These are phyloP conservation scores for Heteromyza rotundicornis DNA, from an alignment of 2,888 invertebrate genomes.

Conservation along the genomic window DNA sequence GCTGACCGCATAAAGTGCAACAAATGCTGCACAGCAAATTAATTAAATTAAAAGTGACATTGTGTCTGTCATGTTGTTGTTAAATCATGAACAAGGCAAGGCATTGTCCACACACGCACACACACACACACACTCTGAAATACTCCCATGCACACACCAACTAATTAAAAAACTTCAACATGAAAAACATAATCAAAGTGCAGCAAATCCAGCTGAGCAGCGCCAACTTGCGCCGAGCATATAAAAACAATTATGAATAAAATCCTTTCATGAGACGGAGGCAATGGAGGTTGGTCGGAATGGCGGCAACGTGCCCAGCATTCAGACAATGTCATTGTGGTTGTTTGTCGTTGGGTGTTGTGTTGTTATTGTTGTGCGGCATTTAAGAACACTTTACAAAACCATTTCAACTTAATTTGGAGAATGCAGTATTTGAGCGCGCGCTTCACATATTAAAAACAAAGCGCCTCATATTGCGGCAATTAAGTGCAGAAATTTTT, in stretches of 20 bases:
- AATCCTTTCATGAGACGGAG: not conserved
- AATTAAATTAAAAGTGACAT: not conserved
- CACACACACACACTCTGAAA: conserved; percentile 4
- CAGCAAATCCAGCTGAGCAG: not conserved
- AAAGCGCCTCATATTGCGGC: conserved; percentile 29
- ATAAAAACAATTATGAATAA: not conserved
- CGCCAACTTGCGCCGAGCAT: not conserved
- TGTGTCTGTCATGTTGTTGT: not conserved
- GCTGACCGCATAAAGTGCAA: not conserved
- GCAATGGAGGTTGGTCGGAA: not conserved
- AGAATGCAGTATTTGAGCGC: no score
- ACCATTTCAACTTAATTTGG: not conserved
- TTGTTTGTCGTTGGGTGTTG: not conserved
- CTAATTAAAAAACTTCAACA: not conserved
- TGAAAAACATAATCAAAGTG: not conserved
- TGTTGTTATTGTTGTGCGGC: not conserved
- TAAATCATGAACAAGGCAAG: not conserved
- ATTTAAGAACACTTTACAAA: not conserved
- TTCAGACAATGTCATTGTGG: not conserved
- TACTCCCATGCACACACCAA: no score
- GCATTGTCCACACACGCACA: not conserved
- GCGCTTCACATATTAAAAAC: conserved; percentile 3
- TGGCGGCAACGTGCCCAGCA: no score
- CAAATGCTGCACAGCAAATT: not conserved
- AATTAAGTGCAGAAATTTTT: conserved; percentile 41